These are phyloP conservation scores for Sylvia borin DNA, from an alignment of 2,797 vertebrate species.

Conservation along the genomic window DNA sequence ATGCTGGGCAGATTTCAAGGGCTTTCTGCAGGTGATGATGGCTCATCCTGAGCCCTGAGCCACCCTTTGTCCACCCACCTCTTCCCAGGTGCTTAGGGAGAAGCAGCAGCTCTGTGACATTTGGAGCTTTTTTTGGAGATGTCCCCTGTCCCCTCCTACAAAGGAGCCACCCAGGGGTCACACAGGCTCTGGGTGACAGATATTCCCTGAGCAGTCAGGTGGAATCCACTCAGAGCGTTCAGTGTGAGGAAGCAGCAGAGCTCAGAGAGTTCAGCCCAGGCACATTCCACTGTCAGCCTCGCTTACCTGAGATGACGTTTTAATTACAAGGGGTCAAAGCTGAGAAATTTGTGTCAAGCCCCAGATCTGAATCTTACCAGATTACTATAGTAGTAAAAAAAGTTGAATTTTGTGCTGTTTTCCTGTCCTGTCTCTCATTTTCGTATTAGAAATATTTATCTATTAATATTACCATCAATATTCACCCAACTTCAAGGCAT, in stretches of 20 bases:
- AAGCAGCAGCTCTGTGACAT: not conserved
- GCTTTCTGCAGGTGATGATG: not conserved
- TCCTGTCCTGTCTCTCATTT: not conserved
- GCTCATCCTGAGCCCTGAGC: not conserved
- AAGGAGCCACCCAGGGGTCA: not conserved
- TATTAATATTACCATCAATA: not conserved
- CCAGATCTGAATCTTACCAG: not conserved
- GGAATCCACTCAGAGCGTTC: not conserved
- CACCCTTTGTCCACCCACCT: not conserved
- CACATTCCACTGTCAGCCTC: not conserved
- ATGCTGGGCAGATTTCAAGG: not conserved
- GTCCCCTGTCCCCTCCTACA: not conserved
- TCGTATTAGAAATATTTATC: not conserved
- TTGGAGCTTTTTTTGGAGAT: not conserved
- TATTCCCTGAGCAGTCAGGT: not conserved
- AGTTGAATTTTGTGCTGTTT: not conserved
- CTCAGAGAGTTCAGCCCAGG: not conserved
- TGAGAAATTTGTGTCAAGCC: not conserved
- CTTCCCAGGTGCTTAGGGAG: rapidly evolving
- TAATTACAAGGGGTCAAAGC: constrained; percentile 5
- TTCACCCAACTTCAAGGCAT: not conserved
- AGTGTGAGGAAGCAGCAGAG: not conserved
- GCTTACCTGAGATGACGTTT: not conserved
- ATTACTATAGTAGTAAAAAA: not conserved
- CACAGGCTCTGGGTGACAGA: not conserved